Percentiles rank a stretch among this genome's conserved stretches.
Conservation (phyloP, 2,113 vertebrate genomes). For the Muntiacus reevesi region DNA sequence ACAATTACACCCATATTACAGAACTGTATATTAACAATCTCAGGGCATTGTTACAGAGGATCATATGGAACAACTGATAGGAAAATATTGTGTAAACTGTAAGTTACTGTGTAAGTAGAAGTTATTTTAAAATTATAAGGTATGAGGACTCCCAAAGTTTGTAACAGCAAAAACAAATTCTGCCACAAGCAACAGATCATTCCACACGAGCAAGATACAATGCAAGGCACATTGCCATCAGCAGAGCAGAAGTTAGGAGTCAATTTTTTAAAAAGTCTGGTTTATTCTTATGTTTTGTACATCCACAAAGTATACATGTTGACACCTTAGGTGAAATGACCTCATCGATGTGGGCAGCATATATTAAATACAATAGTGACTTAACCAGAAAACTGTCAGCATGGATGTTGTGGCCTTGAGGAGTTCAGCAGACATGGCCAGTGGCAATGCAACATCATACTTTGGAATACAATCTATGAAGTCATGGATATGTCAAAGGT, state of each 20-base stretch:
- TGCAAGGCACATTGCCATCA: not conserved
- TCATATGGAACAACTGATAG: not conserved
- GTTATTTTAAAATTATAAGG: not conserved
- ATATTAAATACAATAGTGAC: not conserved
- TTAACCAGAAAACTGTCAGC: not conserved
- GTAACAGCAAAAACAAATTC: not conserved
- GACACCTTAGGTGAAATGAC: not conserved
- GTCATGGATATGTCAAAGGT: not conserved
- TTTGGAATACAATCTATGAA: not conserved
- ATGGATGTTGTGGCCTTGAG: not conserved
- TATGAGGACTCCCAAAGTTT: not conserved
- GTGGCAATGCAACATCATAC: not conserved
- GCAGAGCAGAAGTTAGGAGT: not conserved
- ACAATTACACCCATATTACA: not conserved
- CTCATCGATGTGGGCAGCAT: not conserved
- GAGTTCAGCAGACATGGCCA: not conserved
- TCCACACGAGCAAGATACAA: not conserved
- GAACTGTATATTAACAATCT: not conserved
- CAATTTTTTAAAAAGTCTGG: not conserved
- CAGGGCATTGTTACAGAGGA: not conserved
- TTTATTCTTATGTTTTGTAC: not conserved
- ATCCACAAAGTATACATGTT: not conserved
- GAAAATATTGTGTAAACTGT: not conserved
- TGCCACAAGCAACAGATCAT: not conserved
- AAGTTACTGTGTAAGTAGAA: not conserved